Evolutionary conservation across 2,113 vertebrate species (phyloP).

Genomic region (Oreochromis niloticus): DNA sequence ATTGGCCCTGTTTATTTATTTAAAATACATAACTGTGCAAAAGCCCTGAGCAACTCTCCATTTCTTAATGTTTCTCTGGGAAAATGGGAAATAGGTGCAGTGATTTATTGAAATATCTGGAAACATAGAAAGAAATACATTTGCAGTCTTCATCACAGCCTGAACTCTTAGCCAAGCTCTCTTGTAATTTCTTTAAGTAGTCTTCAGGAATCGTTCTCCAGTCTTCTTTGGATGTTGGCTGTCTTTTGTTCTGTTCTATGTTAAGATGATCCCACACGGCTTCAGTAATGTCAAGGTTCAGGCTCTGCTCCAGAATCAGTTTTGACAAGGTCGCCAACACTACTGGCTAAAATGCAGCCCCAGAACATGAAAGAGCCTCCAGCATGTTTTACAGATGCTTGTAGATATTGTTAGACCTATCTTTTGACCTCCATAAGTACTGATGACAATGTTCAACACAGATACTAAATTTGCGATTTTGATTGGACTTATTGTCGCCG

Average conservation of each 20-base stretch:
- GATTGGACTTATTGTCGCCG: rapidly evolving
- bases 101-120: background rate
- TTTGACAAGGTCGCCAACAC: background rate
- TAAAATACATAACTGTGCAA: background rate
- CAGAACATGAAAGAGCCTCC: background rate
- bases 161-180: background rate
- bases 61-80: background rate
- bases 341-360: background rate
- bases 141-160: background rate
- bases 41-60: background rate
- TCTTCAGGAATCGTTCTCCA: background rate
- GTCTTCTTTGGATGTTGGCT: background rate
- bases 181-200: background rate
- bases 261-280: background rate
- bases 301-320: background rate
- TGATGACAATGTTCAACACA: background rate
- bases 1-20: background rate
- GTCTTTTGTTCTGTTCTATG: background rate
- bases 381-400: background rate
- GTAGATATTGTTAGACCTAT: background rate
- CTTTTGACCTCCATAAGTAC: background rate
- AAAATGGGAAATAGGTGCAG: background rate
- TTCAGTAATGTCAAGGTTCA: background rate
- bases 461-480: background rate
- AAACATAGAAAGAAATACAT: background rate